phyloP scores from a whole-genome alignment of 1,140 invertebrate genomes.

The Holcopasites calliopsidis region DNA sequence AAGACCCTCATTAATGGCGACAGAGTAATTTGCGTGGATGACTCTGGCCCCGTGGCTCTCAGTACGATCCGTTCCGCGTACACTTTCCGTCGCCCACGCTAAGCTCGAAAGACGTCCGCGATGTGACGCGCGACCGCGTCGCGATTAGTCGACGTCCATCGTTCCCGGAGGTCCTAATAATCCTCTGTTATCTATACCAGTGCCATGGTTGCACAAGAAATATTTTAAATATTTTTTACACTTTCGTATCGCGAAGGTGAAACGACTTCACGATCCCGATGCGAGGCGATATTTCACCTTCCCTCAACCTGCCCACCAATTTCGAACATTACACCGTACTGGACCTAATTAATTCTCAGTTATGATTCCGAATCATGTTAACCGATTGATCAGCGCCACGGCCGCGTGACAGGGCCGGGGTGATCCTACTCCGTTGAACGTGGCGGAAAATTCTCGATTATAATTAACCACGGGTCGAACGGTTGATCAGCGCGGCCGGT shows the following conservation, averaged over 20 bases:
- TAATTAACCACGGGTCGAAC: conserved; percentile 54
- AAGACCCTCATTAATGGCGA: conserved; percentile 70
- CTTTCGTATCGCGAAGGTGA: too few relatives aligned
- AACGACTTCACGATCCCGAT: too few relatives aligned
- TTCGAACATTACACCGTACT: too few relatives aligned
- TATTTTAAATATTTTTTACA: too few relatives aligned
- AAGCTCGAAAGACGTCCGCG: conserved; percentile 4
- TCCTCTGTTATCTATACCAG: too few relatives aligned
- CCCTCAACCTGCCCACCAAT: too few relatives aligned
- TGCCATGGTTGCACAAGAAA: too few relatives aligned
- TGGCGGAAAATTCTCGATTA: conserved; percentile 49
- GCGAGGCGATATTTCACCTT: too few relatives aligned
- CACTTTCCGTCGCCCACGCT: conserved; percentile 64
- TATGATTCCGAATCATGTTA: neutral
- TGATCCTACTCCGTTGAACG: neutral
- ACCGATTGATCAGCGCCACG: neutral
- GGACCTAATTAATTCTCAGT: neutral
- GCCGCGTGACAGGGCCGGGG: neutral
- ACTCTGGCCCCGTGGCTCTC: conserved; percentile 54
- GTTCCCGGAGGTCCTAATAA: neutral
- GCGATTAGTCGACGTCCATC: conserved; percentile 57
- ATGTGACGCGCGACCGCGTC: conserved; percentile 61
- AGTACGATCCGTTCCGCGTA: conserved; percentile 22
- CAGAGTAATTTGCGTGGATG: conserved; percentile 70
- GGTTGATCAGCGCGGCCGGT: conserved; percentile 39